Evolutionary conservation across 2,113 vertebrate genomes (phyloP), one percentile per base, ranked within the genome.

Genomic region (Thalassarche chlororhynchos): DNA sequence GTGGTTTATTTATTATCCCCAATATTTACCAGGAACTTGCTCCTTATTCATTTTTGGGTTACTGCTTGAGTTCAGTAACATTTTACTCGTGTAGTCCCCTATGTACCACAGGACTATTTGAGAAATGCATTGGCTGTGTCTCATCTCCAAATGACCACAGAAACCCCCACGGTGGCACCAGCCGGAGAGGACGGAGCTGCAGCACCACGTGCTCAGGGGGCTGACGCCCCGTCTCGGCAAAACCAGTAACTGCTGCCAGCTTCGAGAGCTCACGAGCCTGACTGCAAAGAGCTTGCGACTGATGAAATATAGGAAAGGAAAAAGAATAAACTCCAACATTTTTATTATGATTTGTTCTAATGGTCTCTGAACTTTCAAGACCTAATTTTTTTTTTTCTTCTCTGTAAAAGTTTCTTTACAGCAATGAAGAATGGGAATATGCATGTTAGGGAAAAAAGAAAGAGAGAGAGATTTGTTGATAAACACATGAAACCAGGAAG

Each of bases 341-440:
- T 89, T 75, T n/a, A 8, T 70, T 81, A 40, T 40, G 47, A 28
- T 61, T 90, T 88, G 38, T 86, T 69, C 40, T 86, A 83, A 61
- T 47, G 29, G 49, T 14, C 40, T 79, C 57, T 28, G 26, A 80
- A 58, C 66, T 90, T 76, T 88, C 88, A 92, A 95, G 78, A 79
- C 14, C 20, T 72, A 25, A 10, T 23, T 51, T 34, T 36, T 62
- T 55, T 60, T 93, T 21, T 38, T 4, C 16, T 65, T 75, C 34
- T 82, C 11, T 70, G 87, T 62, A 49, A 88, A 96, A 71, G 15
- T 36, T 71, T 84, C 82, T 94, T 82, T 92, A 71, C 51, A 83
- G 70, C 61, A 87, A 32, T 17, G 52, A 95, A 60, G 32, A 87
- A 90, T 31, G 29, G 44, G 51, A 91, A 66, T 51, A 38, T 1